Percentiles rank a stretch among this genome's conserved stretches.
These are phyloP conservation scores for Lacerta bilineata DNA, from an alignment of 2,797 vertebrate species.

Conservation along the genomic window DNA sequence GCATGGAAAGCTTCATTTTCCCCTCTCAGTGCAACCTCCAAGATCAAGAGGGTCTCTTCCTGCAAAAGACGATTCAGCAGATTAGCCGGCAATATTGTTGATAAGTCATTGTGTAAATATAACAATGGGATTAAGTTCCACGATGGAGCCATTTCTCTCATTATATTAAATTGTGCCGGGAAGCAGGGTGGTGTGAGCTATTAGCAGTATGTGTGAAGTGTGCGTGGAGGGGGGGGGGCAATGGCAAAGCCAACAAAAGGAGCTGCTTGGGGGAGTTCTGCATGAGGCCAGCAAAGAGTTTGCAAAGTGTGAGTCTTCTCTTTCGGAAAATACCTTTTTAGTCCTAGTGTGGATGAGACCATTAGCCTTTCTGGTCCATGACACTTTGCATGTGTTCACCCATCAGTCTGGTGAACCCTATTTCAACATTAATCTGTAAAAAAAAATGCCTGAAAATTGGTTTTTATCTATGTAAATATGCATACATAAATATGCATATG, in stretches of 20 bases:
- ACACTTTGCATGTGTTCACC: no score
- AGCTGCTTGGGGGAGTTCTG: not conserved
- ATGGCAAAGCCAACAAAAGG: not conserved
- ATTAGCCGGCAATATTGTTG: conserved; percentile 39
- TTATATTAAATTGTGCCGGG: conserved; percentile 33
- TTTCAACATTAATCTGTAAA: no score
- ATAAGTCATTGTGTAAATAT: conserved; percentile 40
- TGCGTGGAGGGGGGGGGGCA: no score
- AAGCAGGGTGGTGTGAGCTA: not conserved
- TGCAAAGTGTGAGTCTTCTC: not conserved
- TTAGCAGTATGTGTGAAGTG: not conserved
- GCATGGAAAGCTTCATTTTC: conserved; percentile 1
- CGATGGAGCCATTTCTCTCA: not conserved
- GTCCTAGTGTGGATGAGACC: no score
- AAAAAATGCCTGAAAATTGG: no score
- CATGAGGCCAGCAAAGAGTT: not conserved
- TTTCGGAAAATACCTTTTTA: no score
- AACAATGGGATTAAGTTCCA: conserved; percentile 33
- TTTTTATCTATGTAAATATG: no score
- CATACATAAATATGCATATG: no score
- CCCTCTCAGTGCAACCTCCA: not conserved
- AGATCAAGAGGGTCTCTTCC: not conserved
- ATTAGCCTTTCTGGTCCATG: no score
- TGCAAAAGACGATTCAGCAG: conserved; percentile 34
- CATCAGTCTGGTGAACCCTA: no score